Evolutionary conservation across 1,140 invertebrate genomes (phyloP).

Genomic region (Eueides isabella): DNA sequence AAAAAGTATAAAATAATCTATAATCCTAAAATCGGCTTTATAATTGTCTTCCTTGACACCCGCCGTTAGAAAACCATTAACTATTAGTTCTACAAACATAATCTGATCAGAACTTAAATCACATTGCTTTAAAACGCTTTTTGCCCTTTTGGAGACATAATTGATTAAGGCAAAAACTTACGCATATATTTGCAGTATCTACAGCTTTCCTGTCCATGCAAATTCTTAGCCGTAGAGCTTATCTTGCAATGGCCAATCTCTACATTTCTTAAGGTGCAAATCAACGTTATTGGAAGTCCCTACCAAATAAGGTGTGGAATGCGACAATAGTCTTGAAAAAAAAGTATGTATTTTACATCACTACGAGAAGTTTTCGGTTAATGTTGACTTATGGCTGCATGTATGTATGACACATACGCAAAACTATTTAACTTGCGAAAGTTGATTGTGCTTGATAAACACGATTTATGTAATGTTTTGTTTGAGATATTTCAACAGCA

Average conservation of each 20-base stretch:
- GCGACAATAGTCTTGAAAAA: constrained; percentile 54
- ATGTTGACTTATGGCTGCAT: constrained; percentile 19
- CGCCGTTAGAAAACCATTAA: neutral
- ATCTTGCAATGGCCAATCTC: constrained; percentile 51
- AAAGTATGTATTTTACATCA: constrained; percentile 21
- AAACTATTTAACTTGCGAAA: constrained; percentile 19
- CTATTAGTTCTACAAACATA: neutral
- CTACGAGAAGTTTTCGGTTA: constrained; percentile 25
- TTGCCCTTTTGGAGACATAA: constrained; percentile 35
- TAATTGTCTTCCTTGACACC: neutral
- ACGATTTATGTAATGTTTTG: constrained; percentile 27
- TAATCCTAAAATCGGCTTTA: neutral
- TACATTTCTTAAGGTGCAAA: constrained; percentile 49
- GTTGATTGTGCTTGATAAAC: constrained; percentile 24
- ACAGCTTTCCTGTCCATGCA: constrained; percentile 47
- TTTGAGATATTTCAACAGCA: constrained; percentile 17
- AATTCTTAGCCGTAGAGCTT: constrained; percentile 57
- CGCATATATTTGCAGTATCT: constrained; percentile 1
- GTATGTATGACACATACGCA: constrained; percentile 23
- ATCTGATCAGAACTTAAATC: constrained; percentile 12
- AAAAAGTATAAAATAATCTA: neutral
- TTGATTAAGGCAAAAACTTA: constrained; percentile 15
- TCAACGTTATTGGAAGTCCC: constrained; percentile 41
- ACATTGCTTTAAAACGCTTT: constrained; percentile 12
- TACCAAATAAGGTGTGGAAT: constrained; percentile 50